Percentiles rank a stretch among this genome's conserved stretches.
Conservation (phyloP, 2,113 vertebrate genomes). For the Phrynocephalus versicolor region DNA sequence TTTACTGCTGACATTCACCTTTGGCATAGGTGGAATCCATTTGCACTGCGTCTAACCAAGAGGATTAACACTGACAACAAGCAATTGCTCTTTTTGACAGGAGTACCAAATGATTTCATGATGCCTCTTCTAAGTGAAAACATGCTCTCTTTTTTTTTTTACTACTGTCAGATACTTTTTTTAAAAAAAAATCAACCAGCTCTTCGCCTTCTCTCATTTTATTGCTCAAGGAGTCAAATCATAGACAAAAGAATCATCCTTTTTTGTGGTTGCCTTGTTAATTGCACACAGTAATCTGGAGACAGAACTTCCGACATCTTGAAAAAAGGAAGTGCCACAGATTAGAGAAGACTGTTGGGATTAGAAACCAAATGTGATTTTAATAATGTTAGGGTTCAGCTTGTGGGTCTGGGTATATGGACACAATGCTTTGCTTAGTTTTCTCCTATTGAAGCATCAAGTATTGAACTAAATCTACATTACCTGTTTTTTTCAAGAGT, state of each 20-base stretch:
- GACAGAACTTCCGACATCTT: constrained; percentile 49
- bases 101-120: constrained; percentile 65
- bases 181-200: constrained; percentile 48
- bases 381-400: constrained; percentile 71
- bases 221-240: constrained; percentile 67
- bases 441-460: constrained; percentile 29
- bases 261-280: constrained; percentile 64
- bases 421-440: background rate
- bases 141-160: constrained; percentile 70
- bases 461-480: background rate
- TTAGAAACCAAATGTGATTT: constrained; percentile 55
- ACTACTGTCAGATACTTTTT: constrained; percentile 68
- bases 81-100: constrained; percentile 65
- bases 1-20: background rate
- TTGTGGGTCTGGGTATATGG: constrained; percentile 57
- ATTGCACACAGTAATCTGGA: constrained; percentile 64
- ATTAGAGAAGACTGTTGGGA: constrained; percentile 48
- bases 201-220: constrained; percentile 55
- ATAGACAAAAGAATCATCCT: constrained; percentile 54
- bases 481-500: background rate
- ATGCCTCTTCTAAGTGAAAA: constrained; percentile 68
- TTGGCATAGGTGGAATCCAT: constrained; percentile 2
- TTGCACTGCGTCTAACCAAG: constrained; percentile 40
- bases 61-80: constrained; percentile 63
- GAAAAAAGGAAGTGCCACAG: constrained; percentile 46